A percentile compares a stretch with the other conserved stretches of the same genome.
Evolutionary conservation across 2,888 invertebrate species (phyloP).

Genomic region (Agonopterix arenella): DNA sequence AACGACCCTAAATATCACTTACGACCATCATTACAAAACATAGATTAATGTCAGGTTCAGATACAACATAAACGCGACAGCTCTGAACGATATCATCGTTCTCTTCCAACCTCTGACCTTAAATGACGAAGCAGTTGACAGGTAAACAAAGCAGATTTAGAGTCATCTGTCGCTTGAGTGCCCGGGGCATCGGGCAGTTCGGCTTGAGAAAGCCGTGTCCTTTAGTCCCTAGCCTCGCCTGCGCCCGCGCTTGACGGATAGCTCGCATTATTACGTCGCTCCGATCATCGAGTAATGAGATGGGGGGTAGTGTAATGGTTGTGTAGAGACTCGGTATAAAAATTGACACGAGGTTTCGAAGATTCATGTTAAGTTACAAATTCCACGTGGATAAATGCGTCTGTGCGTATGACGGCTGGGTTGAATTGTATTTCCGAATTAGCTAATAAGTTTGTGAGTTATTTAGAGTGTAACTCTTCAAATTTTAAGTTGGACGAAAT

Average conservation of each 20-base stretch:
- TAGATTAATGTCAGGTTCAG: conserved; percentile 4
- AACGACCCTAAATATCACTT: too few species aligned
- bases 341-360: not conserved
- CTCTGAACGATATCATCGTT: conserved; percentile 6
- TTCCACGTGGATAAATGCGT: not conserved
- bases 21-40: conserved; percentile 8
- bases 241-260: conserved; percentile 52
- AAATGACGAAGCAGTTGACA: conserved; percentile 26
- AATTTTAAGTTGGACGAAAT: too few species aligned
- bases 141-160: conserved; percentile 35
- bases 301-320: conserved; percentile 21
- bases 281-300: conserved; percentile 54
- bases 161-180: conserved; percentile 30
- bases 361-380: not conserved
- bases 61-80: not conserved
- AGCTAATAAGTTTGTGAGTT: too few species aligned
- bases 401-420: too few species aligned
- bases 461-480: too few species aligned
- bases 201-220: conserved; percentile 63
- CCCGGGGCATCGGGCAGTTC: conserved; percentile 11
- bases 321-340: conserved; percentile 6
- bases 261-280: conserved; percentile 55
- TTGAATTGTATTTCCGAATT: too few species aligned
- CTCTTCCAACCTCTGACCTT: conserved; percentile 24
- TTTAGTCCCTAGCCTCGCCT: conserved; percentile 27